Evolutionary conservation across 2,888 invertebrate genomes (phyloP), one percentile per base, ranked within the genome.

Genomic region (Parnassius orleans): DNA sequence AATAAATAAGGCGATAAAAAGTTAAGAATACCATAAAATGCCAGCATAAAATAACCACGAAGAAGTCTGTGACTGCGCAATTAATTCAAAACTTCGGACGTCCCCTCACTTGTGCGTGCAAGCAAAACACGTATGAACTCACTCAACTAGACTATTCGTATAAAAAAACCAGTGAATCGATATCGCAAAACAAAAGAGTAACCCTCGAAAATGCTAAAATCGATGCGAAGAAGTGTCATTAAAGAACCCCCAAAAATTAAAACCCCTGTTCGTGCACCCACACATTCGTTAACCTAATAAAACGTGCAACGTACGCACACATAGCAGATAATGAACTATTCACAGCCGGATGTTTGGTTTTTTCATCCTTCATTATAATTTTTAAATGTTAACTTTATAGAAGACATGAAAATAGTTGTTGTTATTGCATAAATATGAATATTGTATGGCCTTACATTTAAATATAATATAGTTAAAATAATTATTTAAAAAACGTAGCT

Each of bases 171-270:
- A 67, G 66, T 78, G 53, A 78, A 87, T 91, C 90, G 83, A 90
- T 90, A 82, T 60, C 67, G 60, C 85, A 80, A 90, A 89, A 91
- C 90, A 90, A 90, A 89, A 85, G 90, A 81, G 80, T 83, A 82
- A 84, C 90, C 90, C 90, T 88, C 86, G 76, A 77, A 80, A 85
- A 85, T 79, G 80, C 83, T 83, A 89, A 89, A 90, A 91, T 91
- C 90, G 90, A 91, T 91, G 83, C 80, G 78, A 87, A 87, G 88
- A 89, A 90, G 90, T 91, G 90, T 90, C 90, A 90, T 91, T 90
- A 91, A 88, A 87, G 87, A 87, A 87, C 90, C 90, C 90, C 87
- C 55, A 84, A 90, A 91, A 90, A 86, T 88, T 86, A 89, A 89
- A 86, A 84, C 84, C 87, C 84, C 78, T 76, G 77, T 75, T 72